Base-by-base conservation (phyloP, 1,140 invertebrate genomes). In the Hycleus phaleratus region DNA sequence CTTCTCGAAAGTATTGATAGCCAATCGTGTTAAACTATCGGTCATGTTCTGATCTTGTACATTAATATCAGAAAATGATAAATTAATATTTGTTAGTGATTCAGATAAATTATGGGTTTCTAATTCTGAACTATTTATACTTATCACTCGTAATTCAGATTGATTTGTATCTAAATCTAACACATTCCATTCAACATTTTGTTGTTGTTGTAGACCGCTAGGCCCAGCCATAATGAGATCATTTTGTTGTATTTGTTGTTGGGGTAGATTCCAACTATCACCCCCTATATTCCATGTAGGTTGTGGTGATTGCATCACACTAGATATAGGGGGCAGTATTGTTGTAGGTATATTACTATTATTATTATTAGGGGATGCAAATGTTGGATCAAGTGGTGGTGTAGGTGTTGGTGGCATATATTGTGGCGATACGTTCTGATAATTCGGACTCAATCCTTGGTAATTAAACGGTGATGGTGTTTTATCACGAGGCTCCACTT, bases 21-120 rank as follows among this genome's bases (percentile, higher is more conserved):
- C 74, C 12, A 79, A 57, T 50, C 73, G 71, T 5, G 75, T 77
- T 47, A 80, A 76, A 69, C 78, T 81, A 44, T 80, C 78, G 3
- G 73, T 76, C 75, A 78, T 77, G 54, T 71, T 76, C 40, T 64
- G 59, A 51, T 58, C 45, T 12, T 66, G 61, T 46, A 63, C 18
- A 58, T 63, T 49, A 12, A 55, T 44, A 54, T 66, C 62, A 2
- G 62, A 61, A 8, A 69, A 46, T 6, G 65, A 66, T 24, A 72
- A 56, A 55, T 65, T 68, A 40, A 56, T 64, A 1, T n/a, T 42
- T 42, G 64, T 65, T 10, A 70, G 50, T 47, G 61, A 69, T 43
- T 66, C 65, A n/a, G 69, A 67, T 12, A 69, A 40, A 59, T 65
- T 68, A 24, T 53, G 40, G 7, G 62, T 43, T 26, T 67, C 61